A percentile compares a stretch with the other conserved stretches of the same genome.
Conservation (phyloP, 2,888 invertebrate species). For the Caenorhabditis virilis region DNA sequence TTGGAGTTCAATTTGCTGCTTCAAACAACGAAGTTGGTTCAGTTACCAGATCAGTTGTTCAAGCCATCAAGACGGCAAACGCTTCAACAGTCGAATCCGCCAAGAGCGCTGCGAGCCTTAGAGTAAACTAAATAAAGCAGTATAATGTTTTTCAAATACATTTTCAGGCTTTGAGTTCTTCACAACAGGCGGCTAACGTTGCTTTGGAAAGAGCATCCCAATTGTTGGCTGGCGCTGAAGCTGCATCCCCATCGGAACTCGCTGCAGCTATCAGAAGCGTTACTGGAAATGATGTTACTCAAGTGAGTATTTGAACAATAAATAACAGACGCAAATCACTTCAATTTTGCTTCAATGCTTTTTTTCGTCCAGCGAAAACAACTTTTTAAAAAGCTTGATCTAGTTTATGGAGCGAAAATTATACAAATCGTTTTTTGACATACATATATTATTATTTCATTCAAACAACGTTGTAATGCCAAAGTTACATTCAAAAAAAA, state of each 20-base stretch:
- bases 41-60: constrained; percentile 21
- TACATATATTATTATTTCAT: no score
- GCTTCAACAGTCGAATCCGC: constrained; percentile 26
- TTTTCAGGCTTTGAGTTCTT: constrained; percentile 32
- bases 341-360: no score
- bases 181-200: constrained; percentile 33
- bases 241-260: constrained; percentile 53
- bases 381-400: no score
- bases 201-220: constrained; percentile 56
- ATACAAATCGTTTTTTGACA: neutral
- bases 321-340: no score
- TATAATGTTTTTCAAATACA: neutral
- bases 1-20: constrained; percentile 43
- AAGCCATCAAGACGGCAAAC: constrained; percentile 38
- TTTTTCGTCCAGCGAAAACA: no score
- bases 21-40: constrained; percentile 13
- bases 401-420: neutral
- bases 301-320: constrained; percentile 45
- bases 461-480: no score
- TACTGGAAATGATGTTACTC: constrained; percentile 56
- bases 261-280: constrained; percentile 50
- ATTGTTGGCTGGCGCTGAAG: constrained; percentile 50
- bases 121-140: constrained; percentile 8
- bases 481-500: no score
- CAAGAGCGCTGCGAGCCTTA: constrained; percentile 24